Evolutionary conservation across 2,797 vertebrate genomes (phyloP).

Genomic region (Tenualosa ilisha): DNA sequence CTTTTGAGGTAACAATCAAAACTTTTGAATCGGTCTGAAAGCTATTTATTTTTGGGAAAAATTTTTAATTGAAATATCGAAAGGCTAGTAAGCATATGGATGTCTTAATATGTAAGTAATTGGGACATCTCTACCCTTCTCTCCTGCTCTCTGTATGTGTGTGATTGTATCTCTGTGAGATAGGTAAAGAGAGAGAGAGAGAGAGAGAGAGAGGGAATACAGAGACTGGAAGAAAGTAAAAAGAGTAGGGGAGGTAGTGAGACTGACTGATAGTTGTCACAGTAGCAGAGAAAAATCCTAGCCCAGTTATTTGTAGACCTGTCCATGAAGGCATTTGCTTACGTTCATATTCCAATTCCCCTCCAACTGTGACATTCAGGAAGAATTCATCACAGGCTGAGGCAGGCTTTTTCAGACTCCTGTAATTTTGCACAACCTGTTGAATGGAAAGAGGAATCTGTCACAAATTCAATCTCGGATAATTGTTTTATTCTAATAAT

Average conservation of each 20-base stretch:
- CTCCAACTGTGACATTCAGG: constrained; percentile 64
- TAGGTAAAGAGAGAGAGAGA: neutral
- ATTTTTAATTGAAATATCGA: no score
- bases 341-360: constrained; percentile 57
- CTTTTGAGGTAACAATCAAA: no score
- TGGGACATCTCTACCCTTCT: neutral
- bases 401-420: constrained; percentile 59
- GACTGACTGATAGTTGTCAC: no score
- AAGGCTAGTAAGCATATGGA: neutral
- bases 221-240: no score
- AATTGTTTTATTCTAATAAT: no score
- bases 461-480: neutral
- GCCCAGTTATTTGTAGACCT: neutral
- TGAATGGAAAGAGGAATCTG: neutral
- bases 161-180: neutral
- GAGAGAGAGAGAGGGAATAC: no score
- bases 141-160: neutral
- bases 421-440: constrained; percentile 67
- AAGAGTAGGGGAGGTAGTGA: no score
- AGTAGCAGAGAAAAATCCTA: neutral
- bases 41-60: no score
- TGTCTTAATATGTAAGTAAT: neutral
- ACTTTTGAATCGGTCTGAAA: no score
- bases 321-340: neutral
- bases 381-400: constrained; percentile 57